These are phyloP conservation scores for Tamias sibiricus DNA, from an alignment of 2,113 vertebrate genomes.

Conservation along the genomic window DNA sequence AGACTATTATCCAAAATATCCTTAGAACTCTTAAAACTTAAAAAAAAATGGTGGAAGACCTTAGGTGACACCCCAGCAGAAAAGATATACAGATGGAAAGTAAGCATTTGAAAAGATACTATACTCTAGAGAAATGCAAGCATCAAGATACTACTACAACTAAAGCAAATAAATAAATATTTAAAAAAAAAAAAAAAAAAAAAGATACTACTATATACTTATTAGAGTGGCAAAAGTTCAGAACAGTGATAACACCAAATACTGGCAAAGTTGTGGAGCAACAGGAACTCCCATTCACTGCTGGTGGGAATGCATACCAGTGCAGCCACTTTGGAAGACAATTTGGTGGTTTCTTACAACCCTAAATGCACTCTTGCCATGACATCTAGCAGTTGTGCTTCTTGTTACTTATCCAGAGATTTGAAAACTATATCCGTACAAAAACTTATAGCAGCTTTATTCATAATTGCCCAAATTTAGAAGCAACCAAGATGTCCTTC, in stretches of 20 bases:
- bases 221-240: not conserved
- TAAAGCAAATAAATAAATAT: too few species aligned
- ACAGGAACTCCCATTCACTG: not conserved
- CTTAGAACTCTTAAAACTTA: not conserved
- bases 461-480: not conserved
- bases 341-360: not conserved
- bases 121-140: not conserved
- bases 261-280: not conserved
- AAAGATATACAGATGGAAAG: not conserved
- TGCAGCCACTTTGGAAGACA: not conserved
- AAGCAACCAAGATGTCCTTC: not conserved
- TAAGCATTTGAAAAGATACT: not conserved
- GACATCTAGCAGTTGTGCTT: not conserved
- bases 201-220: not conserved
- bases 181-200: too few species aligned
- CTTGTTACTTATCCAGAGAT: not conserved
- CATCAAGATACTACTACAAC: not conserved
- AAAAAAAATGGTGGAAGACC: not conserved
- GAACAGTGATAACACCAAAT: not conserved
- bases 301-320: not conserved
- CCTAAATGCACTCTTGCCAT: not conserved
- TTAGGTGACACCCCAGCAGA: not conserved
- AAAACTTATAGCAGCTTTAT: not conserved
- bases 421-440: not conserved
- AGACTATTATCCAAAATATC: not conserved